Conservation (phyloP, 2,113 vertebrate species). For the Brienomyrus brachyistius region DNA sequence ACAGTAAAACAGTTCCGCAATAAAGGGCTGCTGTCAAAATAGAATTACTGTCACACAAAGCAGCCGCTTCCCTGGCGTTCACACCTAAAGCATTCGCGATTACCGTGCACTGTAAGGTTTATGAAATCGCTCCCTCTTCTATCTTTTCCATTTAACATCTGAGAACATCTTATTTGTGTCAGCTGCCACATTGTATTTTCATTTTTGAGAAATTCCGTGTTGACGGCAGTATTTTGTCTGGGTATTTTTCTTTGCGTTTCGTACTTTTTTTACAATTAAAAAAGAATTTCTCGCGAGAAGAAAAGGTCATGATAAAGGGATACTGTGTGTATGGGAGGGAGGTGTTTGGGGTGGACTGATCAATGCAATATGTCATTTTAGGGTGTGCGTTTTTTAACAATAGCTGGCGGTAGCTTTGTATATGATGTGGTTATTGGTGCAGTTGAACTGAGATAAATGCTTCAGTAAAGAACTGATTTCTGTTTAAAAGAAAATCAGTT, state of each 20-base stretch:
- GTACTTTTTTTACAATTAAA: not conserved
- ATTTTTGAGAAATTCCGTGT: not conserved
- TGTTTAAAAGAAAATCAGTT: not conserved
- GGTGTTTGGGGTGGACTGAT: not conserved
- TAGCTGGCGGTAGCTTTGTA: not conserved
- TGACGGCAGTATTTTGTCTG: not conserved
- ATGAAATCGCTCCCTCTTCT: not conserved
- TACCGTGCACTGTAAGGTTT: not conserved
- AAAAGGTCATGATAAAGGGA: not conserved
- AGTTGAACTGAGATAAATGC: not conserved
- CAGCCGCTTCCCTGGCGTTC: not conserved
- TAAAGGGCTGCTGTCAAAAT: conserved; percentile 36
- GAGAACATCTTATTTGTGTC: not conserved
- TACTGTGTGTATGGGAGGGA: not conserved
- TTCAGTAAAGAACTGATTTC: not conserved
- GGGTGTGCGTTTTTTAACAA: not conserved
- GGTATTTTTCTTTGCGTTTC: not conserved
- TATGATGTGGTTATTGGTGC: not conserved
- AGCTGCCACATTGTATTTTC: not conserved
- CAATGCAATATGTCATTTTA: not conserved
- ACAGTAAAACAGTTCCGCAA: conserved; percentile 29
- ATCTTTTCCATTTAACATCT: not conserved
- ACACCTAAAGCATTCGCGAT: not conserved
- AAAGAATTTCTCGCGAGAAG: not conserved
- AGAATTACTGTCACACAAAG: conserved; percentile 46